Evolutionary conservation across 1,140 invertebrate species (phyloP), one percentile per base, ranked within the genome.

Genomic region (Oedothorax gibbosus): DNA sequence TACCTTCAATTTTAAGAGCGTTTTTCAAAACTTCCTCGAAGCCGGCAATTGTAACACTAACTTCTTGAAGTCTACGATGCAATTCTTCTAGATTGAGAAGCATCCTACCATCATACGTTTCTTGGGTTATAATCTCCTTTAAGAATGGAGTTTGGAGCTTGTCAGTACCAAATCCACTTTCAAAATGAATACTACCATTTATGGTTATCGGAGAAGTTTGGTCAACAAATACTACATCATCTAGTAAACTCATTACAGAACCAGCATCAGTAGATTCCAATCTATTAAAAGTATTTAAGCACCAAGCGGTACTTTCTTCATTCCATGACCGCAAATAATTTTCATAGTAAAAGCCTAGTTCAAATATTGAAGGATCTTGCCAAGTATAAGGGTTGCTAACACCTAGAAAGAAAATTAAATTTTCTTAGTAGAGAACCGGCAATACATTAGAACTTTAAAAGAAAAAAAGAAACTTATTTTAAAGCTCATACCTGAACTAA

Each of bases 281-380:
- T 18, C 69, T 57, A 11, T n/a, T 3, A 11, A 72, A 18, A 20
- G 75, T 68, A n/a, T 72, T 57, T n/a, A 64, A 15, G 75, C 86
- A 86, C 86, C 86, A 86, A 10, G 56, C 54, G 15, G 35, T 57
- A 21, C 86, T 85, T 57, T 80, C 49, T 7, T 64, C 49, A 10
- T 79, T 20, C 86, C 86, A 86, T 5, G 18, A 54, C 7, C 69
- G 9, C 10, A 85, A 20, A 3, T 8, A n/a, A 21, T 85, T 86
- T 50, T 86, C 86, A n/a, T 85, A 11, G 8, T 35, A 35, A n/a
- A 86, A 85, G 12, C 35, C 62, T 14, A 86, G n/a, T 49, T 80
- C 69, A 69, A 75, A 86, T 14, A 86, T 15, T 9, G 72, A 76
- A n/a, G 35, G 53, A 2, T 76, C 68, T 11, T 10, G n/a, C 14